Evolutionary conservation across 2,113 vertebrate species (phyloP).

Genomic region (Tinamus guttatus): DNA sequence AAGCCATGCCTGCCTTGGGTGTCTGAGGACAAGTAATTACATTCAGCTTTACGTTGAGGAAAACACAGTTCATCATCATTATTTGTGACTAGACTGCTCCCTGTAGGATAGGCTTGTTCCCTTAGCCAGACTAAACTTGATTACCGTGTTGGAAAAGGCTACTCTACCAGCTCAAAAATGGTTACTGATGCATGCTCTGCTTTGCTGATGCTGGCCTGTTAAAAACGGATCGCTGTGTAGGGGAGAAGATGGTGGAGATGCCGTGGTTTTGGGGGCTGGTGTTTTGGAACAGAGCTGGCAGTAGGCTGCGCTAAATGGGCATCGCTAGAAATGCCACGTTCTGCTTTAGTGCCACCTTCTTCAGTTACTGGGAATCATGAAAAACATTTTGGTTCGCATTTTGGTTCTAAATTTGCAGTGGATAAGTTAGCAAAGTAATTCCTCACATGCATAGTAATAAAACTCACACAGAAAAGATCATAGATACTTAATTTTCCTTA

Average conservation of each 20-base stretch:
- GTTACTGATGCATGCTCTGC: neutral
- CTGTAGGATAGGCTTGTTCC: neutral
- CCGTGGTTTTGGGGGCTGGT: neutral
- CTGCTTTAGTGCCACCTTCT: neutral
- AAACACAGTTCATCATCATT: neutral
- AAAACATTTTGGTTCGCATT: neutral
- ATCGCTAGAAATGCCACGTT: neutral
- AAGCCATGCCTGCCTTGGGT: neutral
- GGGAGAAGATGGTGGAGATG: neutral
- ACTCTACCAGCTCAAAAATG: neutral
- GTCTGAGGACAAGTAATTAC: neutral
- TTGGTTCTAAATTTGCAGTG: conserved; percentile 8
- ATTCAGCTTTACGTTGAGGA: neutral
- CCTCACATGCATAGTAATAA: neutral
- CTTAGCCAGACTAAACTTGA: neutral
- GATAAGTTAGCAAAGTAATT: conserved; percentile 48
- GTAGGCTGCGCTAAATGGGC: neutral
- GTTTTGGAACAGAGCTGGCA: conserved; percentile 37
- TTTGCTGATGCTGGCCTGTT: neutral
- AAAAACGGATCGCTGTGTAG: neutral
- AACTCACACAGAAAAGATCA: neutral
- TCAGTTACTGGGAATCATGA: neutral
- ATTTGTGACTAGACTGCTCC: neutral
- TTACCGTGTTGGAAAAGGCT: neutral
- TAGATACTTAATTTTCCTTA: neutral